Base-by-base conservation (phyloP, 1,140 invertebrate species). In the Drosophila pachea region DNA sequence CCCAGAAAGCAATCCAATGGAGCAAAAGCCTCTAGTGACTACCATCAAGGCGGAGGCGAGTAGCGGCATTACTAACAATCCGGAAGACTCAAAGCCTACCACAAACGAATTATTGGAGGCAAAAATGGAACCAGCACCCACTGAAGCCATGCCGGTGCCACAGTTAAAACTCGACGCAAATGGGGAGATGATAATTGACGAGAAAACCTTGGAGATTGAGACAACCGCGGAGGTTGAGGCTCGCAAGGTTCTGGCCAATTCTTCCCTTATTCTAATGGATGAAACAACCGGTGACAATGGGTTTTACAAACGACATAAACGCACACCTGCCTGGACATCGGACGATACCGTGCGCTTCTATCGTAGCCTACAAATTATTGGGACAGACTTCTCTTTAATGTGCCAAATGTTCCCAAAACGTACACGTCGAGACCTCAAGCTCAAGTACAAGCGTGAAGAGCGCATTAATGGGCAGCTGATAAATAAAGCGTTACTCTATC, bases 371-470 rank as follows among this genome's bases (percentile, higher is more conserved):
- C 95, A 94, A 75, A 94, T 93, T 8, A 92, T 97, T 55, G 97
- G 97, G 0, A 97, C 96, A 0, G 96, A 98, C 90, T 98, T 98
- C 89, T 93, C 95, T 0, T 86, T 97, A 11, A 97, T 98, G 95
- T 91, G 93, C 56, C 92, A 92, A 52, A 90, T 97, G n/a, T 97
- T 97, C 89, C 94, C 94, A 0, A 92, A 93, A 49, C 91, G 96
- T 58, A 93, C 92, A 1, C 90, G 97, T 4, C 89, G 92, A 43
- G 96, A 97, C 83, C 89, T 98, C 0, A 97, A 98, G 89, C 90
- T 94, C 8, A 89, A 89, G 72, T 91, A 91, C 64, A 91, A 91
- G 53, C 91, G 91, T 45, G 91, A 91, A 69, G 91, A 91, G 68
- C 87, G 84, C 45, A 83, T 59, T 43, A 90, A 91, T 77, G 68